A percentile compares a stretch with the other conserved stretches of the same genome.
phyloP scores from a whole-genome alignment of 2,113 vertebrate species.

The Poeciliopsis turrubarensis region DNA sequence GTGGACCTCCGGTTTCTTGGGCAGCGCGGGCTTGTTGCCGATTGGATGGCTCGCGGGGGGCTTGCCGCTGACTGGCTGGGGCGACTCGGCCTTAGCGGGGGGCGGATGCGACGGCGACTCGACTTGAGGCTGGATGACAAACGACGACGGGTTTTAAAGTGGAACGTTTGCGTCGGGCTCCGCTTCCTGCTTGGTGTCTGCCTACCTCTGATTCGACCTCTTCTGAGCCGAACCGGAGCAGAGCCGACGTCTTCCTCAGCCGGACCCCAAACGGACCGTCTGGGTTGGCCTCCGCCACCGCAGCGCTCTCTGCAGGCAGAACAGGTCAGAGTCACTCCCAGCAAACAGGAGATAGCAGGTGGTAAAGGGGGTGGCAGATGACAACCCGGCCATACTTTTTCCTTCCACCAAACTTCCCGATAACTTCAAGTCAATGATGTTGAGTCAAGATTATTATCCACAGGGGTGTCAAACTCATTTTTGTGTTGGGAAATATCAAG shows the following conservation, averaged over 20 bases:
- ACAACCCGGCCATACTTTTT: too few species aligned
- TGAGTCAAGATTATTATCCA: too few species aligned
- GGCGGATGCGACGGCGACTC: constrained; percentile 37
- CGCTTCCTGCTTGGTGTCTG: background rate
- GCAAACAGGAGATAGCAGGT: background rate
- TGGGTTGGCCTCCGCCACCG: constrained; percentile 47
- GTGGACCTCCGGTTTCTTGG: constrained; percentile 60
- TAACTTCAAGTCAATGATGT: too few species aligned
- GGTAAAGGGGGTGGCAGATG: too few species aligned
- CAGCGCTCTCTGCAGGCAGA: constrained; percentile 37
- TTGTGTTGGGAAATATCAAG: too few species aligned
- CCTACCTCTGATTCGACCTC: constrained; percentile 66
- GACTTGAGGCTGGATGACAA: constrained; percentile 27
- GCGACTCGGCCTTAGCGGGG: constrained; percentile 33
- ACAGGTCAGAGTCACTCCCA: background rate
- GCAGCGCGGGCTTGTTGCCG: constrained; percentile 63
- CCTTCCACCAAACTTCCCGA: too few species aligned
- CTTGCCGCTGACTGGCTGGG: constrained; percentile 37
- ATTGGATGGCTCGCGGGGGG: constrained; percentile 41
- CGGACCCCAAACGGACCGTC: constrained; percentile 86
- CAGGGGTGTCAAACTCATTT: too few species aligned
- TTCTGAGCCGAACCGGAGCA: constrained; percentile 77
- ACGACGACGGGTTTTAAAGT: background rate
- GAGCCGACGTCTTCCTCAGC: constrained; percentile 82
- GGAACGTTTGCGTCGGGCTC: background rate